Percentiles rank a stretch among this genome's conserved stretches.
These are phyloP conservation scores for Gymnodraco acuticeps DNA, from an alignment of 2,797 vertebrate species.

Conservation along the genomic window DNA sequence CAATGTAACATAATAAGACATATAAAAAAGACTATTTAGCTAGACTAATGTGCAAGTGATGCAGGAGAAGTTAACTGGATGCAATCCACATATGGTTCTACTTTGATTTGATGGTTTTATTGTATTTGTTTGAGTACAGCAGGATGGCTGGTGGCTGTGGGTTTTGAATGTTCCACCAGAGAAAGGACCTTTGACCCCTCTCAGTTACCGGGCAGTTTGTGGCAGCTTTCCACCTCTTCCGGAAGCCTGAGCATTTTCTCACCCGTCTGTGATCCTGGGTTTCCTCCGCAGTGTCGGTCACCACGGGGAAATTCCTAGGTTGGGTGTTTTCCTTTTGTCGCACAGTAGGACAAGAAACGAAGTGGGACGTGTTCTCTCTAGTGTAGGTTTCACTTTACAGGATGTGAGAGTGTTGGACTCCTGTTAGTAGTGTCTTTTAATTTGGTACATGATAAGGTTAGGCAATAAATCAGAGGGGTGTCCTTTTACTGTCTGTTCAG, in stretches of 20 bases:
- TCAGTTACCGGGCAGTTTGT: constrained; percentile 47
- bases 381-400: constrained; percentile 71
- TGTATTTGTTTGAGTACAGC: constrained; percentile 55
- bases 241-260: constrained; percentile 70
- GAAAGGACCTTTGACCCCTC: constrained; percentile 60
- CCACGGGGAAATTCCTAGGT: constrained; percentile 77
- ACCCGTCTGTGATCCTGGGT: constrained; percentile 68
- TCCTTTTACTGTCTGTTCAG: constrained; percentile 67
- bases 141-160: constrained; percentile 33
- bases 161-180: constrained; percentile 63
- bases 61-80: too few relatives aligned
- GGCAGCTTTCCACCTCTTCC: constrained; percentile 47
- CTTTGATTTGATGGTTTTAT: constrained; percentile 73
- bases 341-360: constrained; percentile 48
- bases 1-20: too few relatives aligned
- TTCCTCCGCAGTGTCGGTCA: constrained; percentile 59
- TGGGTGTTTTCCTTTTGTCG: constrained; percentile 58
- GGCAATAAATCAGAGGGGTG: constrained; percentile 69
- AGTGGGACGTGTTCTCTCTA: constrained; percentile 50
- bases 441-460: constrained; percentile 70
- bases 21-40: too few relatives aligned
- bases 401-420: constrained; percentile 65
- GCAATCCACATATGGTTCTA: constrained; percentile 65
- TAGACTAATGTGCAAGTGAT: too few relatives aligned
- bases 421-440: constrained; percentile 71